These are phyloP conservation scores for Semicossyphus pulcher DNA, from an alignment of 2,113 vertebrate genomes.

Conservation along the genomic window DNA sequence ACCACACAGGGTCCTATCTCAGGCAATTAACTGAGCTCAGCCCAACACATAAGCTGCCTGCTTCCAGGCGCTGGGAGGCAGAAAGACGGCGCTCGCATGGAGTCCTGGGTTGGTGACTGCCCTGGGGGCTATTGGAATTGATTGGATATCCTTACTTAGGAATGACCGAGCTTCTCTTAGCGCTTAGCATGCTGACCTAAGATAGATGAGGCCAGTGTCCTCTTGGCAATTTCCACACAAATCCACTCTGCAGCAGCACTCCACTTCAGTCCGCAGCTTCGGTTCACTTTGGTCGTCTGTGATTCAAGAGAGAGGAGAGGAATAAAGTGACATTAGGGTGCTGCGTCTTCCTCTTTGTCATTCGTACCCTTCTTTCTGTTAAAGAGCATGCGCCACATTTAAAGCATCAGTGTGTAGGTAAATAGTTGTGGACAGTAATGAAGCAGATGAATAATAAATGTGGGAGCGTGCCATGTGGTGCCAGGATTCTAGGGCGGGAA, in stretches of 20 bases:
- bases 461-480: constrained; percentile 57
- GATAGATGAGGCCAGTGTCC: constrained; percentile 72
- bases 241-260: constrained; percentile 60
- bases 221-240: constrained; percentile 73
- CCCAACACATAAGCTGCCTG: constrained; percentile 59
- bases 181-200: constrained; percentile 71
- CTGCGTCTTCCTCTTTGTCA: constrained; percentile 4
- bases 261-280: constrained; percentile 40
- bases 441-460: constrained; percentile 68
- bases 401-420: constrained; percentile 16
- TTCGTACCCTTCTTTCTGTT: constrained; percentile 33
- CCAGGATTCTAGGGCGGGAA: constrained; percentile 42
- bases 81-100: constrained; percentile 38
- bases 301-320: constrained; percentile 36
- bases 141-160: constrained; percentile 79
- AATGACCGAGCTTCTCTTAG: constrained; percentile 61
- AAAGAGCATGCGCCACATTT: constrained; percentile 30
- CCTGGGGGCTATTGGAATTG: constrained; percentile 65
- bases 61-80: constrained; percentile 37
- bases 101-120: constrained; percentile 63
- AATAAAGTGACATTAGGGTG: constrained; percentile 56
- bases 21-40: constrained; percentile 75
- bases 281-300: constrained; percentile 22
- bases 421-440: constrained; percentile 51
- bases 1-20: constrained; percentile 68